Base-by-base conservation (phyloP, 2,113 vertebrate species). In the Clarias macrocephalus region DNA sequence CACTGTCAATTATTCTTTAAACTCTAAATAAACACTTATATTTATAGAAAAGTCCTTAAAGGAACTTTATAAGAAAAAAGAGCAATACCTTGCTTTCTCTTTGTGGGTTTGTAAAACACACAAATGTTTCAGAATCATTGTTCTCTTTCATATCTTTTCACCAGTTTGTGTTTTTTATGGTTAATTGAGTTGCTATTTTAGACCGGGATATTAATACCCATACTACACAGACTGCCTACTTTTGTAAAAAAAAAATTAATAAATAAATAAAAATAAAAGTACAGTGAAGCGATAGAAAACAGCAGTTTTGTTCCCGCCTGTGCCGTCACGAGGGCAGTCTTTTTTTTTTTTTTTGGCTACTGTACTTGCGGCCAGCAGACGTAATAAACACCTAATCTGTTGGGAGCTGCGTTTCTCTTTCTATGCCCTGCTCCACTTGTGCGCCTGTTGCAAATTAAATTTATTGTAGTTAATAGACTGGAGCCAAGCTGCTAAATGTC, bases 401-500 rank as follows among this genome's bases (percentile, higher is more conserved):
- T 42, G 25, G 82, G 81, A 56, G 56, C 16, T 72, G 60, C 83
- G 72, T 88, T 76, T 59, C 59, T 83, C 66, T 76, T 60, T 77
- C 63, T 62, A 48, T n/a, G 7, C 79, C 62, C 84, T 21, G 85
- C 91, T 88, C 90, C 94, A 94, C 94, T 95, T 94, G 92, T 95
- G 92, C 93, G 91, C 93, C 93, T 94, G 94, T 90, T 90, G 93
- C 93, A 96, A 96, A 96, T 95, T 94, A 94, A 94, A 95, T 96
- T 94, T 94, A 95, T 94, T 94, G 94, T 94, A 95, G 95, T 95
- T 96, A 95, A 95, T 95, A 95, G 94, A 95, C 93, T 95, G 94
- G 94, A 94, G 92, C 93, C 92, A 92, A 94, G 94, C 93, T 94
- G 93, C 92, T 95, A 95, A 95, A 95, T 95, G 95, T 95, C 95